Percentiles rank a stretch among this genome's conserved stretches.
phyloP scores from a whole-genome alignment of 37 sponge, comb jelly and placozoan species.

The Ephydatia muelleri region DNA sequence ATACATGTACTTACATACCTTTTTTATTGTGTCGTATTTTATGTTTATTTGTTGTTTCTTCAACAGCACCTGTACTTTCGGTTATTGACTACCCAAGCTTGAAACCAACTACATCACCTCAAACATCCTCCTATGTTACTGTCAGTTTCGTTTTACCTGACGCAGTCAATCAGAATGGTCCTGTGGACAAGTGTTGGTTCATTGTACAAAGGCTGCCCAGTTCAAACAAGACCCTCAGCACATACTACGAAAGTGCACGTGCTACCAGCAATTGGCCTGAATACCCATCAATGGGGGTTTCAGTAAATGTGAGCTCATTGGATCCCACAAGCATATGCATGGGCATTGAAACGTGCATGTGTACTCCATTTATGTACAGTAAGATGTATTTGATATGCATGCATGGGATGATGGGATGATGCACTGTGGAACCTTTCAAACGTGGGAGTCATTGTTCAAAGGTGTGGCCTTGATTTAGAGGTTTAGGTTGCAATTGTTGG shows the following conservation, averaged over 20 bases:
- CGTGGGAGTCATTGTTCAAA: too few species aligned
- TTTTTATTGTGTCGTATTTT: not conserved
- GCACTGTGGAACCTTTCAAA: too few species aligned
- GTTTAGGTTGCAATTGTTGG: too few species aligned
- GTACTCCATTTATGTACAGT: too few species aligned
- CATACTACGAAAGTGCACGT: constrained; percentile 37
- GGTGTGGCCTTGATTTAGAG: too few species aligned
- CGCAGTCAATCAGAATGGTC: constrained; percentile 31
- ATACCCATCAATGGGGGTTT: not conserved
- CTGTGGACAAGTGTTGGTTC: constrained; percentile 20
- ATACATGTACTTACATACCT: too few species aligned
- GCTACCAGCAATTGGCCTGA: constrained; percentile 9
- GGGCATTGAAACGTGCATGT: too few species aligned
- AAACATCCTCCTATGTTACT: not conserved
- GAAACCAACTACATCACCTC: not conserved
- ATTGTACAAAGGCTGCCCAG: constrained; percentile 22
- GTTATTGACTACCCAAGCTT: not conserved
- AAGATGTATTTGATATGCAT: too few species aligned
- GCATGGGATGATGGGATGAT: too few species aligned
- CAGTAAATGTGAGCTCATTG: not conserved
- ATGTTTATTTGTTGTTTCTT: not conserved
- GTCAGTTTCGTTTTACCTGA: constrained; percentile 5
- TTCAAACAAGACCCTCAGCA: constrained; percentile 1
- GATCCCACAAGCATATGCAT: too few species aligned
- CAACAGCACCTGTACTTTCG: not conserved